A percentile compares a stretch with the other conserved stretches of the same genome.
Evolutionary conservation across 2,797 vertebrate species (phyloP).

Genomic region (Chromis chromis): DNA sequence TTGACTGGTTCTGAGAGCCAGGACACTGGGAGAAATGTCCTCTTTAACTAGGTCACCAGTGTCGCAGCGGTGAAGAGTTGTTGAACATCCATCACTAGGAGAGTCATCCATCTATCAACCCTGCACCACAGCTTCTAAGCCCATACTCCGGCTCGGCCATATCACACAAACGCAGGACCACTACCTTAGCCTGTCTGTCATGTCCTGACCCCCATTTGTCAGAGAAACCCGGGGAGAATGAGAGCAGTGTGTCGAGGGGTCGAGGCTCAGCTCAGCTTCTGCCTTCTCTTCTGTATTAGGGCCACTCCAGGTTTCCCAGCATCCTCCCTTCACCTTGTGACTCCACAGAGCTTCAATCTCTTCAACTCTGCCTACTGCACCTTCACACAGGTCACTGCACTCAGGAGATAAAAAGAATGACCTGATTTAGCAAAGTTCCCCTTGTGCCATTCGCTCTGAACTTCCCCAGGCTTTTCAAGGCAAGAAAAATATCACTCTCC

Average conservation of each 20-base stretch:
- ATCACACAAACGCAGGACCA: conserved; percentile 61
- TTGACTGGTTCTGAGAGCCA: conserved; percentile 24
- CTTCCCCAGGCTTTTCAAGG: conserved; percentile 41
- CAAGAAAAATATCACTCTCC: conserved; percentile 46
- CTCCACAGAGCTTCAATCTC: conserved; percentile 13
- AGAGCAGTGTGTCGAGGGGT: conserved; percentile 30
- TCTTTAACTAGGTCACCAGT: conserved; percentile 75
- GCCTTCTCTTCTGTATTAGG: conserved; percentile 27
- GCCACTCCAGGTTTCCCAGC: conserved; percentile 26
- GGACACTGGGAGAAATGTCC: conserved; percentile 51
- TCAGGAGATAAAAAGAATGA: conserved; percentile 49
- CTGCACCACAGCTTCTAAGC: conserved; percentile 38
- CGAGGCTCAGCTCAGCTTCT: conserved; percentile 47
- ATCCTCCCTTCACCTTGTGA: conserved; percentile 40
- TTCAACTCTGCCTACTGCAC: conserved; percentile 5
- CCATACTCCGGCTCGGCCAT: conserved; percentile 46
- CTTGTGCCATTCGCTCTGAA: conserved; percentile 10
- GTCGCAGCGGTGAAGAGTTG: conserved; percentile 59
- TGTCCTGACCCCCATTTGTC: conserved; percentile 73
- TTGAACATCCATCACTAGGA: conserved; percentile 76
- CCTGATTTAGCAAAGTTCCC: conserved; percentile 57
- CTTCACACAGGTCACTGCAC: conserved; percentile 35
- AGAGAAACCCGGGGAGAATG: conserved; percentile 43
- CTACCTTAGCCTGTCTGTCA: conserved; percentile 55
- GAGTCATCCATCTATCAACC: conserved; percentile 77